Conservation (phyloP, 2,113 vertebrate genomes). For the Maccullochella peelii region DNA sequence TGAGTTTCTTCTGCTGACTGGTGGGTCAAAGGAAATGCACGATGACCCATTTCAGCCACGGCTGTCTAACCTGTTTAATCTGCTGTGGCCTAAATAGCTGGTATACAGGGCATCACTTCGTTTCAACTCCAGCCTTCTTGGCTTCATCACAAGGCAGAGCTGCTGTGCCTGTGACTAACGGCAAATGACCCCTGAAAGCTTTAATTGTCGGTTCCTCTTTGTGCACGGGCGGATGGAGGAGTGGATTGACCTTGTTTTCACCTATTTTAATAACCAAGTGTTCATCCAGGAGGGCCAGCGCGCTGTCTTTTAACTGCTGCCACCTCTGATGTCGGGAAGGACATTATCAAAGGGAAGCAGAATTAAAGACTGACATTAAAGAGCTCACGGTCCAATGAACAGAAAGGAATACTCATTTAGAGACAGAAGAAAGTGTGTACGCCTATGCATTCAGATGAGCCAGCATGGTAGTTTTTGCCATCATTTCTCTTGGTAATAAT, state of each 20-base stretch:
- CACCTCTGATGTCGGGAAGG: conserved; percentile 42
- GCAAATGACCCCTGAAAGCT: conserved; percentile 57
- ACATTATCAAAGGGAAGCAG: conserved; percentile 28
- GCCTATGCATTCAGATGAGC: neutral
- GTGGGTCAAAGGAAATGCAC: conserved; percentile 1
- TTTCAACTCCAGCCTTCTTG: conserved; percentile 10
- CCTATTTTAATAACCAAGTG: conserved; percentile 52
- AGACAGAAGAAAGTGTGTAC: neutral
- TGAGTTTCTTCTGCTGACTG: conserved; percentile 3
- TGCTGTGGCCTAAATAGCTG: conserved; percentile 33
- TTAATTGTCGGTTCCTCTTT: conserved; percentile 51
- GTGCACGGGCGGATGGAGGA: conserved; percentile 48
- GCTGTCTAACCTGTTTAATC: conserved; percentile 40
- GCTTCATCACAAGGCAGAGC: conserved; percentile 50
- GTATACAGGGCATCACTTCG: conserved; percentile 29
- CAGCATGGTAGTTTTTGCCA: neutral
- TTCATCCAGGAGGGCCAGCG: conserved; percentile 13
- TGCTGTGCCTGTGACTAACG: conserved; percentile 13
- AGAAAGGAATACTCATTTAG: neutral
- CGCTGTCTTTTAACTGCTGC: conserved; percentile 34
- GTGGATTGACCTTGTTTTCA: conserved; percentile 60
- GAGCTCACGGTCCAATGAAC: conserved; percentile 6
- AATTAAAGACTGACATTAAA: conserved; percentile 10
- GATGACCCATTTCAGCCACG: conserved; percentile 40
- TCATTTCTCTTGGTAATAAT: neutral